phyloP scores from a whole-genome alignment of 2,888 invertebrate genomes.

The Euphydryas editha region DNA sequence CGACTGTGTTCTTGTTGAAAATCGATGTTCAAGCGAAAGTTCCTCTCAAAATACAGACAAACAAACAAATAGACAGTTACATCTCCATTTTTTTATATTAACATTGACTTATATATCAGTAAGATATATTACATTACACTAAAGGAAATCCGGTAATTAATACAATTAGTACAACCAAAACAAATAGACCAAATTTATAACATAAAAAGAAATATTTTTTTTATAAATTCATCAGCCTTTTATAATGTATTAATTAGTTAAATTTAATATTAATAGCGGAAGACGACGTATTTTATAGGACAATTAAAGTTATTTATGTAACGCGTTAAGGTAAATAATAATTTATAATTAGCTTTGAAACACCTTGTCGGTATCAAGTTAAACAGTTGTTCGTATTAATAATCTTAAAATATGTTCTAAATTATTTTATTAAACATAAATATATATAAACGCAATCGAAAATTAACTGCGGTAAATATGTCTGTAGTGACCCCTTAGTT shows the following conservation, averaged over 20 bases:
- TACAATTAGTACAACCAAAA: constrained; percentile 17
- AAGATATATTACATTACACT: neutral
- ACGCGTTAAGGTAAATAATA: constrained; percentile 17
- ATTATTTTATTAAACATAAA: neutral
- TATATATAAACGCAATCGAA: neutral
- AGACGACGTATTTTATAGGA: constrained; percentile 26
- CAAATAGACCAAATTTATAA: constrained; percentile 18
- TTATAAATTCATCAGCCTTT: constrained; percentile 10
- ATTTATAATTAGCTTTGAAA: constrained; percentile 27
- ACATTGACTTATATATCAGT: neutral
- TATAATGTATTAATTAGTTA: constrained; percentile 30
- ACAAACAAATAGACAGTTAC: neutral
- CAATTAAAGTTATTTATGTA: constrained; percentile 27
- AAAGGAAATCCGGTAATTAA: constrained; percentile 25
- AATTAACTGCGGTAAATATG: too few relatives aligned
- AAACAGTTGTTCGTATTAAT: neutral
- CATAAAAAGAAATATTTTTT: constrained; percentile 5
- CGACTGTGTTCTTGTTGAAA: too few relatives aligned
- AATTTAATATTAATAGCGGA: constrained; percentile 31
- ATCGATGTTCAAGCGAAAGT: too few relatives aligned
- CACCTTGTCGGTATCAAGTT: constrained; percentile 26
- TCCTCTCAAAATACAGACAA: neutral
- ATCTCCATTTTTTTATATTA: neutral
- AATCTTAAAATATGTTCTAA: neutral
- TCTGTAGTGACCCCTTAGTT: too few relatives aligned